A percentile compares a stretch with the other conserved stretches of the same genome.
phyloP scores from a whole-genome alignment of 2,888 invertebrate genomes.

The Stratiomys singularior region DNA sequence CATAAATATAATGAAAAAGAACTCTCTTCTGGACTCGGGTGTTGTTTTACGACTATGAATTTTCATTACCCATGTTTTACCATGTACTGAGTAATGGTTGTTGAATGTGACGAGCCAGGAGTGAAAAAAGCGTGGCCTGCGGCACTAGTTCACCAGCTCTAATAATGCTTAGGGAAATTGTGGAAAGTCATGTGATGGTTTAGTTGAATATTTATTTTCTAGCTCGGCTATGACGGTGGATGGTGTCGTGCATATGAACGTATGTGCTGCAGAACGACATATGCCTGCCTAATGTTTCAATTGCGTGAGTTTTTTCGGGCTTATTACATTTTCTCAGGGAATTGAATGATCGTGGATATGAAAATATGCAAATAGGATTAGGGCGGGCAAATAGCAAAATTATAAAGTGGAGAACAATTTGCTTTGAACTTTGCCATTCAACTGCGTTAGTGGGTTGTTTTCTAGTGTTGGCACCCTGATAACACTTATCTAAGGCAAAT shows the following conservation, averaged over 20 bases:
- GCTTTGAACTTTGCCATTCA: no score
- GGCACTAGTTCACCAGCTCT: background rate
- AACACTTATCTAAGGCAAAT: no score
- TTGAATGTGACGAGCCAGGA: background rate
- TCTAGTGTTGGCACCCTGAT: no score
- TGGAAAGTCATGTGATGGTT: constrained; percentile 37
- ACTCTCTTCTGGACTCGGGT: background rate
- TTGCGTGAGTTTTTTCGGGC: constrained; percentile 39
- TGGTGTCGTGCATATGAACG: background rate
- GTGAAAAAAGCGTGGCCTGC: background rate
- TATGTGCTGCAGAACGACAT: background rate
- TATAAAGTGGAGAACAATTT: no score
- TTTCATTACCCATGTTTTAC: background rate
- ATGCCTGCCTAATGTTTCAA: constrained; percentile 29
- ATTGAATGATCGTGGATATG: no score
- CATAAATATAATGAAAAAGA: background rate
- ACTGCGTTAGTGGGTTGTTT: no score
- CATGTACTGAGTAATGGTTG: background rate
- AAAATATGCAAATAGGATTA: no score
- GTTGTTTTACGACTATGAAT: constrained; percentile 22
- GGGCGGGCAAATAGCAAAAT: no score
- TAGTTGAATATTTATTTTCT: constrained; percentile 15
- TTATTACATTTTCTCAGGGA: constrained; percentile 6
- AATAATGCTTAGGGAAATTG: constrained; percentile 19
- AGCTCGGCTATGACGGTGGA: background rate